A percentile compares a stretch with the other conserved stretches of the same genome.
These are phyloP conservation scores for Cardiocondyla obscurior DNA, from an alignment of 1,140 invertebrate genomes.

Conservation along the genomic window DNA sequence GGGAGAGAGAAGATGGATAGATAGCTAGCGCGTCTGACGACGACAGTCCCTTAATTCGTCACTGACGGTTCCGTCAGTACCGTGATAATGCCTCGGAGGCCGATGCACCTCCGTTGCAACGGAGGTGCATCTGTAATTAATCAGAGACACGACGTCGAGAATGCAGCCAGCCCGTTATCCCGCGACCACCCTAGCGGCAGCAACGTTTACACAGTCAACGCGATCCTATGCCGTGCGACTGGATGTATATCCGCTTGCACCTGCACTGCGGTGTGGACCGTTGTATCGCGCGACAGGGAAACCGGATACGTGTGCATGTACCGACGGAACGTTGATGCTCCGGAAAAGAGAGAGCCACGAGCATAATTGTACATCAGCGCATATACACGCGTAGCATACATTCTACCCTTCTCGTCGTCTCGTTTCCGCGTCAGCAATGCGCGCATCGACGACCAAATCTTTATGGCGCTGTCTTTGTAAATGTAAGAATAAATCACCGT, in stretches of 20 bases:
- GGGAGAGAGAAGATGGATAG: conserved; percentile 28
- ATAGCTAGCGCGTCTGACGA: conserved; percentile 22
- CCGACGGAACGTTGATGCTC: not conserved
- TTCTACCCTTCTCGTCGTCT: not conserved
- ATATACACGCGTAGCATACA: not conserved
- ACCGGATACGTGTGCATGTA: conserved; percentile 19
- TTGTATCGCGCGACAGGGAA: not conserved
- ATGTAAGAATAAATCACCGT: too few species aligned
- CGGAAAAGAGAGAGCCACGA: conserved; percentile 31
- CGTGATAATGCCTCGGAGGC: conserved; percentile 57
- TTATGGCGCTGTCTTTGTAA: too few species aligned
- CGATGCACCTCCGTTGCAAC: conserved; percentile 33
- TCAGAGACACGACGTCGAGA: conserved; percentile 65
- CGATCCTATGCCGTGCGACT: not conserved
- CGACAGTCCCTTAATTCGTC: conserved; percentile 63
- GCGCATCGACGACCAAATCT: too few species aligned
- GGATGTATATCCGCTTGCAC: conserved; percentile 4
- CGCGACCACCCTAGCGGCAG: conserved; percentile 18
- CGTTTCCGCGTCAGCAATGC: conserved; percentile 21
- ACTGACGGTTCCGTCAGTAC: conserved; percentile 59
- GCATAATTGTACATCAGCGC: conserved; percentile 24
- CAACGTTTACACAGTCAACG: conserved; percentile 60
- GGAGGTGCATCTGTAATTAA: conserved; percentile 76
- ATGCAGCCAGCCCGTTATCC: conserved; percentile 24
- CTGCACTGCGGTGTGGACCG: not conserved